Evolutionary conservation across 2,888 invertebrate species (phyloP).

Genomic region (Caenorhabditis panamensis): DNA sequence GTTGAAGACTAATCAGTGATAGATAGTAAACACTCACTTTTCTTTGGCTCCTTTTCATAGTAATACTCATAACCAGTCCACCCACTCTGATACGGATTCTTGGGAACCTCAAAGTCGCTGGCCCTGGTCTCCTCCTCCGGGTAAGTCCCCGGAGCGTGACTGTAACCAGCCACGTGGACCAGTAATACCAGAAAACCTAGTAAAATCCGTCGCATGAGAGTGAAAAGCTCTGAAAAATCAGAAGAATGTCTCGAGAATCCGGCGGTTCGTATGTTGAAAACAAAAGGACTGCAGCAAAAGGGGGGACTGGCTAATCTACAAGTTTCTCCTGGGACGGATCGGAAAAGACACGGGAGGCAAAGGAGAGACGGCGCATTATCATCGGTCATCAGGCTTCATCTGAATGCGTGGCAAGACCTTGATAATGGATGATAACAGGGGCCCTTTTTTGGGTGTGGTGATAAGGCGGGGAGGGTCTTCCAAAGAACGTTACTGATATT

Average conservation of each 20-base stretch:
- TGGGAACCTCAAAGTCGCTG: constrained; percentile 36
- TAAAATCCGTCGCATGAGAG: constrained; percentile 26
- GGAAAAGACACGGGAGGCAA: constrained; percentile 12
- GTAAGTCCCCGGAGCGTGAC: constrained; percentile 55
- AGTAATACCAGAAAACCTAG: constrained; percentile 7
- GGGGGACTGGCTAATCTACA: constrained; percentile 53
- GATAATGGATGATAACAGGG: constrained; percentile 37
- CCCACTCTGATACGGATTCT: constrained; percentile 51
- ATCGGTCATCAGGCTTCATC: constrained; percentile 30
- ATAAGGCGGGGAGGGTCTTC: neutral
- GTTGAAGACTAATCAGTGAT: neutral
- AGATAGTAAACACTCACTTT: neutral
- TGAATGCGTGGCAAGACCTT: constrained; percentile 27
- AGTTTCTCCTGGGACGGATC: constrained; percentile 44
- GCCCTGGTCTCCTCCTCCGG: constrained; percentile 42
- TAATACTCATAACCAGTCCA: constrained; percentile 61
- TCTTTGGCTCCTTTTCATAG: constrained; percentile 54
- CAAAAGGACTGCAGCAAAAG: neutral
- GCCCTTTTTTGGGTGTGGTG: constrained; percentile 14
- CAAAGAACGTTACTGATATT: neutral
- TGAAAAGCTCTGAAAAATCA: neutral
- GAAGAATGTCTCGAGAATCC: neutral
- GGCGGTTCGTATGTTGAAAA: constrained; percentile 3
- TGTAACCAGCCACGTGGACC: constrained; percentile 19
- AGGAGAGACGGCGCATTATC: constrained; percentile 31